These are phyloP conservation scores for Pseudonaja textilis DNA, from an alignment of 2,113 vertebrate genomes.

Conservation along the genomic window DNA sequence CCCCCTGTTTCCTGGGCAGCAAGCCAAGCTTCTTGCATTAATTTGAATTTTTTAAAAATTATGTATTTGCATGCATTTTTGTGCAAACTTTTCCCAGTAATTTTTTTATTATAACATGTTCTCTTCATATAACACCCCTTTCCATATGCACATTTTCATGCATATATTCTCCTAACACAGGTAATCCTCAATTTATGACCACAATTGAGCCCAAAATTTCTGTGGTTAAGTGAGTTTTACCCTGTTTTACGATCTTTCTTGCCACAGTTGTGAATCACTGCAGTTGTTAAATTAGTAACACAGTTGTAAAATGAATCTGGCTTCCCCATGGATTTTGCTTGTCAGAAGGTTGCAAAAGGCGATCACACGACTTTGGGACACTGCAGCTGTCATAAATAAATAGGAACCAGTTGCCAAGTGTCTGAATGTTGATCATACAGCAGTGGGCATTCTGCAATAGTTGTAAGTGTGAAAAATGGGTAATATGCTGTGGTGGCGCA, in stretches of 20 bases:
- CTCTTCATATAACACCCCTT: neutral
- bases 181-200: neutral
- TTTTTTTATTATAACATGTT: neutral
- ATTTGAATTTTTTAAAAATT: neutral
- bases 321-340: neutral
- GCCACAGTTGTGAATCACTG: neutral
- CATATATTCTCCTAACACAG: neutral
- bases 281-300: neutral
- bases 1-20: neutral
- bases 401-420: neutral
- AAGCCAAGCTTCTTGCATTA: neutral
- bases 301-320: neutral
- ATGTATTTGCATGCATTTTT: neutral
- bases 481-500: too few relatives aligned
- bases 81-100: neutral
- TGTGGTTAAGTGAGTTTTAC: neutral
- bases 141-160: neutral
- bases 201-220: neutral
- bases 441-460: neutral
- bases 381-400: neutral
- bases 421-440: neutral
- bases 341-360: neutral
- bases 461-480: neutral
- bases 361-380: neutral
- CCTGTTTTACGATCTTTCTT: neutral